Base-by-base conservation (phyloP, 2,888 invertebrate genomes). In the Hedychridium roseum region DNA sequence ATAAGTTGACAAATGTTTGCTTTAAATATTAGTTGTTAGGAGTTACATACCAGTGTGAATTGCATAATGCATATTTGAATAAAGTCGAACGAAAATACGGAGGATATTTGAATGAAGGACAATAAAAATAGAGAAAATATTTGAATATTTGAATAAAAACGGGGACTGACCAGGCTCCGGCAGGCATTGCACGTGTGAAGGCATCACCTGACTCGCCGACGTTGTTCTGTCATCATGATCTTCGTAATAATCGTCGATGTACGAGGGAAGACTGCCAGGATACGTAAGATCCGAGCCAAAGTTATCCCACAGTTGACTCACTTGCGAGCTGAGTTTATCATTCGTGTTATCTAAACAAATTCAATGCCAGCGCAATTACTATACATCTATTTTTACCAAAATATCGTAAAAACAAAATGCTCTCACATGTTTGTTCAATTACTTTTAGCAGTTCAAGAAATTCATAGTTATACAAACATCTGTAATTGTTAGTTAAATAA, bases 221-320 rank as follows among this genome's bases (percentile, higher is more conserved):
- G 66, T 66, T 20, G 58, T 78, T 39, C 78, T 75, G 30, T 74
- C 76, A 28, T 84, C 83, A 56, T 84, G 83, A 56, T 88, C 87
- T 67, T 88, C 88, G 48, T 87, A 85, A 67, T 89, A 89, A 68
- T 90, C 89, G 68, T 89, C 89, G 57, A 87, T 84, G 66, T 88
- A 89, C 12, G 87, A 82, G 6, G 88, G 87, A 59, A 88, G 80
- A 73, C 87, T 88, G 31, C 85, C 87, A 2, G 88, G 87, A 71
- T 88, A 88, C 4, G 85, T 85, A 64, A 87, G 86, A 75, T 89
- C 88, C 35, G 86, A 83, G 21, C 87, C 86, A 68, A 87, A 87
- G 55, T 83, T 85, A 67, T 88, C 87, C 86, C 86, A 88, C 54
- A 89, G 80, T 59, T 88, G 87, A 66, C 86, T 85, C 70, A 88